phyloP scores from a whole-genome alignment of 2,113 vertebrate species.

The Bos javanicus region DNA sequence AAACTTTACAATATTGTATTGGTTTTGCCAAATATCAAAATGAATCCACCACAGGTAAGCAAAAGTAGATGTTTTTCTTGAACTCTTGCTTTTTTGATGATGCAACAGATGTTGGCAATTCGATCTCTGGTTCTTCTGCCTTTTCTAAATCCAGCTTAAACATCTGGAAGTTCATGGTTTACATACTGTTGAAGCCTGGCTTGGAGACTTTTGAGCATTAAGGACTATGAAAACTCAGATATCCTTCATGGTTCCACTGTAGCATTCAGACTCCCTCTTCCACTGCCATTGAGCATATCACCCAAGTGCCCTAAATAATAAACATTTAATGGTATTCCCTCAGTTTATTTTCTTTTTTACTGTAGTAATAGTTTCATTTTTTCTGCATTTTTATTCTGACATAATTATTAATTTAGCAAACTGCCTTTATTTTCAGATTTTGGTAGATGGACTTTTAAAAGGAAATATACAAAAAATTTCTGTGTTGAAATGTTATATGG shows the following conservation, averaged over 20 bases:
- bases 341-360: neutral
- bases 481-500: neutral
- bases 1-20: too few species aligned
- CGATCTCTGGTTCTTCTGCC: too few species aligned
- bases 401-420: neutral
- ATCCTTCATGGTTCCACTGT: neutral
- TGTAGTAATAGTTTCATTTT: neutral
- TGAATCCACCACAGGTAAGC: too few species aligned
- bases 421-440: neutral
- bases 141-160: too few species aligned
- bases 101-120: too few species aligned
- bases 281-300: accelerated
- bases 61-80: too few species aligned
- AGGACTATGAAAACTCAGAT: neutral
- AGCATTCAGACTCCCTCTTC: neutral
- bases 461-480: neutral
- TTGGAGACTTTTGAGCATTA: neutral
- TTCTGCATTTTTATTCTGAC: neutral
- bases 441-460: neutral
- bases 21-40: too few species aligned
- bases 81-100: too few species aligned
- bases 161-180: too few species aligned
- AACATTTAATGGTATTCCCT: neutral
- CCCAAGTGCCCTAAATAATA: neutral
- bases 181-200: too few species aligned